Base-by-base conservation (phyloP, 2,113 vertebrate genomes). In the Mohoua ochrocephala region DNA sequence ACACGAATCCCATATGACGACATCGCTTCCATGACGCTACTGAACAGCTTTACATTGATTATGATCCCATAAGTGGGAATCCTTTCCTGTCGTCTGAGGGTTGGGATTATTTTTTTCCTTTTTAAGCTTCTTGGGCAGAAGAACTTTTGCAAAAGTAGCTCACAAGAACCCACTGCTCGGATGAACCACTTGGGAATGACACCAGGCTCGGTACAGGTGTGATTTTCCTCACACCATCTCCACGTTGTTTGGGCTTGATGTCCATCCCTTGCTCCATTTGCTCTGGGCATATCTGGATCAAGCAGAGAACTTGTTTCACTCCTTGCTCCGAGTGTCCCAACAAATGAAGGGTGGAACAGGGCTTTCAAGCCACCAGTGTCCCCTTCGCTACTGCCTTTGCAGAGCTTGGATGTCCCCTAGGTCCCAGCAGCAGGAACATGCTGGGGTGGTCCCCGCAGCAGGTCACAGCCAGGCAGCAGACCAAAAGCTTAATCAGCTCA, bases 1-100 rank as follows among this genome's bases (percentile, higher is more conserved):
- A 49, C 20, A 24, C 0, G 1, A 59, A 37, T 30, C n/a, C 37
- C 3, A 0, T 20, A 19, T 64, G 53, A 75, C 0, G 8, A 31
- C 61, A 27, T 26, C 3, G 2, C 54, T 79, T 69, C 77, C 35
- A 16, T 57, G 75, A 37, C 0, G 1, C 41, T 49, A 2, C 53
- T 33, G 82, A 85, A 65, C 67, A 91, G 88, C 53, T 82, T 95
- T 42, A 65, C 79, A 71, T 64, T 76, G 60, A 68, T 93, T 85
- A 85, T 20, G 70, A 49, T 33, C 70, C 70, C 27, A 4, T 21
- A 83, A 68, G 11, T 44, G 53, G 20, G 53, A 74, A 92, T 86
- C 53, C 5, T 49, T 52, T 60, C 53, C 65, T 50, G 7, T 33
- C 3, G 0, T 57, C 77, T 89, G 65, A 78, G 61, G n/a, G 44